These are phyloP conservation scores for Eriocheir sinensis DNA, from an alignment of 1,140 invertebrate genomes.

Conservation along the genomic window DNA sequence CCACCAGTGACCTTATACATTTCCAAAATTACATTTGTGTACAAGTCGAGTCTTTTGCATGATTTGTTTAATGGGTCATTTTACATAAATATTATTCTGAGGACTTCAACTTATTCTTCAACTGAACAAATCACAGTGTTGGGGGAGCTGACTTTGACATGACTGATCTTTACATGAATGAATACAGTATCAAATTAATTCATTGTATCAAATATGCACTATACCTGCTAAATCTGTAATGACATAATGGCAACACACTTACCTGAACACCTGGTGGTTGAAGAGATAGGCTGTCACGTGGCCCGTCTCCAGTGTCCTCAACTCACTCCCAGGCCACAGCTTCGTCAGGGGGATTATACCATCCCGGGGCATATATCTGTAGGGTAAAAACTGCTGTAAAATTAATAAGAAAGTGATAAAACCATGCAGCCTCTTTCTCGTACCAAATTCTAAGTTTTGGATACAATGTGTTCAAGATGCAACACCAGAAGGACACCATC, in stretches of 20 bases:
- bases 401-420: too few relatives aligned
- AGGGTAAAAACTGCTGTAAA: conserved; percentile 79
- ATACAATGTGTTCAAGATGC: background rate
- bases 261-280: conserved; percentile 94
- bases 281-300: conserved; percentile 95
- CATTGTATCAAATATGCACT: too few relatives aligned
- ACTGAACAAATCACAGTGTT: background rate
- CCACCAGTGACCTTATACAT: too few relatives aligned
- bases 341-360: conserved; percentile 90
- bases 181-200: too few relatives aligned
- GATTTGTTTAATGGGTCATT: too few relatives aligned
- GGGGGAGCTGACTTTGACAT: too few relatives aligned
- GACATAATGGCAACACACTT: conserved; percentile 77
- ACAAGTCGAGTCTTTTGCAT: too few relatives aligned
- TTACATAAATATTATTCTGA: too few relatives aligned
- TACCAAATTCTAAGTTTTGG: background rate
- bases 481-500: too few relatives aligned
- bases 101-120: too few relatives aligned
- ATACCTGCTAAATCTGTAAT: background rate
- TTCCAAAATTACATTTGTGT: too few relatives aligned
- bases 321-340: conserved; percentile 95
- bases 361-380: conserved; percentile 92
- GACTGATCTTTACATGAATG: too few relatives aligned
- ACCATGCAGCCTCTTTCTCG: background rate
- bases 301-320: conserved; percentile 93